Percentiles rank a stretch among this genome's conserved stretches.
phyloP scores from a whole-genome alignment of 1,140 invertebrate species.

The Tigriopus japonicus region DNA sequence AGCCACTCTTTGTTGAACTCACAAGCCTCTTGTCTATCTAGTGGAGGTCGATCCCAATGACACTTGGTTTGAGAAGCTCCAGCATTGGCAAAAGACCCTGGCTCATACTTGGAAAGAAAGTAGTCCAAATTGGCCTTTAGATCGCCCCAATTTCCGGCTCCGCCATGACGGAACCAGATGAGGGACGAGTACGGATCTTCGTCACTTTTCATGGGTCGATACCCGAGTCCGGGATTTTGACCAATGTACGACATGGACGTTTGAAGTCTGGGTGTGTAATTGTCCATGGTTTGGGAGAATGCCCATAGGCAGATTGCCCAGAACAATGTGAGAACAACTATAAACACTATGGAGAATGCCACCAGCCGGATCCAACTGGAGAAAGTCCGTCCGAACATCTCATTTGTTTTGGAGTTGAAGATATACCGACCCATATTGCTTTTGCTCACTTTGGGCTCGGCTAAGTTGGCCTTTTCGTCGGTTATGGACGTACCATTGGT shows the following conservation, averaged over 20 bases:
- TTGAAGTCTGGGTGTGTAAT: conserved; percentile 1
- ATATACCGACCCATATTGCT: neutral
- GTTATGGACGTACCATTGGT: neutral
- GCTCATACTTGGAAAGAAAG: neutral
- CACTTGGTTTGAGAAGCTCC: conserved; percentile 5
- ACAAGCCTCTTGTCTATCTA: conserved; percentile 3
- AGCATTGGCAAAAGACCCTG: neutral
- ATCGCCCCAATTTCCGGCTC: neutral
- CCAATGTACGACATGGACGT: neutral
- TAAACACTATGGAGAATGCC: neutral
- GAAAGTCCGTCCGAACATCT: neutral
- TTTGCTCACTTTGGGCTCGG: neutral
- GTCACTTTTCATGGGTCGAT: neutral
- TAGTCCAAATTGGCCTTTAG: neutral
- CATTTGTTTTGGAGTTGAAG: neutral
- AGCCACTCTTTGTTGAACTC: conserved; percentile 13
- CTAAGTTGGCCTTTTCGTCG: neutral
- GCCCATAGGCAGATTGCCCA: neutral
- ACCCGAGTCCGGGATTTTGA: neutral
- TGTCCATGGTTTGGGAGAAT: conserved; percentile 5
- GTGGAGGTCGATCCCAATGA: neutral
- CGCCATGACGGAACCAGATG: conserved; percentile 2
- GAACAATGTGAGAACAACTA: neutral
- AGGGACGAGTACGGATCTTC: neutral
- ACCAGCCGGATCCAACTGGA: neutral